phyloP scores from a whole-genome alignment of 2,797 vertebrate species.

The Sebastes oblongus region DNA sequence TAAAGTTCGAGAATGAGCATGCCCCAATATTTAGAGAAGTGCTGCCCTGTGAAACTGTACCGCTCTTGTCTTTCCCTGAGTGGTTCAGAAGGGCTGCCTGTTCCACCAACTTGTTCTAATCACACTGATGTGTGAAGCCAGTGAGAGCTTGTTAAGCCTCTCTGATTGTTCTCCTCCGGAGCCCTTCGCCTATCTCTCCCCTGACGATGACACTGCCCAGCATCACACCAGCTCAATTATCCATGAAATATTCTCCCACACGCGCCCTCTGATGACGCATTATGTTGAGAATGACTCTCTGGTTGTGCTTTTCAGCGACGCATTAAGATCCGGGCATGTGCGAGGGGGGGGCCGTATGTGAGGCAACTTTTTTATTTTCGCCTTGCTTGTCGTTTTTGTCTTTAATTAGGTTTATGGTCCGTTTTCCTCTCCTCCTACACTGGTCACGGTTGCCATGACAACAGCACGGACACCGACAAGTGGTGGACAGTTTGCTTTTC shows the following conservation, averaged over 20 bases:
- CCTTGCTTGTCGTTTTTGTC: background rate
- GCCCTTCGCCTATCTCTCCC: slow-evolving; percentile 55
- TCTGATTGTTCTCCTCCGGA: slow-evolving; percentile 66
- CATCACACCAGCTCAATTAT: slow-evolving; percentile 67
- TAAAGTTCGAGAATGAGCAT: background rate
- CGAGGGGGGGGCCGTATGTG: background rate
- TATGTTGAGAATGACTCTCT: slow-evolving; percentile 40
- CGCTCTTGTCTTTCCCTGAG: background rate
- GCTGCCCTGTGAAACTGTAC: background rate
- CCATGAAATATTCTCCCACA: slow-evolving; percentile 66
- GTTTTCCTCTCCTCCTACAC: background rate
- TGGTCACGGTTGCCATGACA: slow-evolving; percentile 65
- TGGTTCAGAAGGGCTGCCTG: slow-evolving; percentile 25
- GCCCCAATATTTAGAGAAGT: background rate
- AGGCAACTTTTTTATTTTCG: background rate
- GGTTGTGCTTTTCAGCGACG: slow-evolving; percentile 31
- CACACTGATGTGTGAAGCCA: slow-evolving; percentile 54
- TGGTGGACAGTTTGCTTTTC: slow-evolving; percentile 41
- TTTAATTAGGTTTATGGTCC: slow-evolving; percentile 38
- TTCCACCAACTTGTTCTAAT: slow-evolving; percentile 65
- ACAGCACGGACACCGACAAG: slow-evolving; percentile 40
- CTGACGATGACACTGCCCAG: slow-evolving; percentile 46
- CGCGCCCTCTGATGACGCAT: slow-evolving; percentile 40
- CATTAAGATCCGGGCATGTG: background rate
- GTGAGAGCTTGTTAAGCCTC: slow-evolving; percentile 66